These are phyloP conservation scores for Mystacornis crossleyi DNA, from an alignment of 2,113 vertebrate genomes.

Conservation along the genomic window DNA sequence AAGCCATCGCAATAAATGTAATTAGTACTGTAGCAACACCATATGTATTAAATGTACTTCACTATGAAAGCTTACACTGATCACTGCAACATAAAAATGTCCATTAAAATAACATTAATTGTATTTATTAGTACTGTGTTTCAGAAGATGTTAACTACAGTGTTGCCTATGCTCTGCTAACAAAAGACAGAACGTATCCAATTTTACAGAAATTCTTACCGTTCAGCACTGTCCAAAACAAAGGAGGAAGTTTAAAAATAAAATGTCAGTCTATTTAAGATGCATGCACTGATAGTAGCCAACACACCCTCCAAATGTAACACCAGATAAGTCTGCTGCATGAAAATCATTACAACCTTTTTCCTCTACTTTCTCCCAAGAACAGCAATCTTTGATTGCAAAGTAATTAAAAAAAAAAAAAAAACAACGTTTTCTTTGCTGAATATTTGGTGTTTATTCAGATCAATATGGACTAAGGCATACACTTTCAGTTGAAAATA, in stretches of 20 bases:
- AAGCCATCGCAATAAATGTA: constrained; percentile 40
- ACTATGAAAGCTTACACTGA: constrained; percentile 49
- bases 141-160: constrained; percentile 44
- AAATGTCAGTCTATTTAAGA: background rate
- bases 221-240: background rate
- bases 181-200: background rate
- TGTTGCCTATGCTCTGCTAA: background rate
- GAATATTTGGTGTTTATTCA: background rate
- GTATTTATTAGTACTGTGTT: constrained; percentile 59
- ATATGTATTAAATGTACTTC: constrained; percentile 21
- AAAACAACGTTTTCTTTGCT: background rate
- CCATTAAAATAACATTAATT: constrained; percentile 59
- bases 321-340: background rate
- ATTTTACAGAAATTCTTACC: background rate
- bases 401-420: background rate
- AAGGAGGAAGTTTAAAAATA: constrained; percentile 1
- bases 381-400: background rate
- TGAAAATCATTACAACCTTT: background rate
- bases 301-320: background rate
- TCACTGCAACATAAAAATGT: constrained; percentile 57
- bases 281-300: background rate
- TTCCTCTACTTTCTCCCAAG: background rate
- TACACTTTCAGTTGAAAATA: background rate
- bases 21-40: constrained; percentile 11
- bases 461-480: background rate